Evolutionary conservation across 2,888 invertebrate genomes (phyloP).

Genomic region (Cabera pusaria): DNA sequence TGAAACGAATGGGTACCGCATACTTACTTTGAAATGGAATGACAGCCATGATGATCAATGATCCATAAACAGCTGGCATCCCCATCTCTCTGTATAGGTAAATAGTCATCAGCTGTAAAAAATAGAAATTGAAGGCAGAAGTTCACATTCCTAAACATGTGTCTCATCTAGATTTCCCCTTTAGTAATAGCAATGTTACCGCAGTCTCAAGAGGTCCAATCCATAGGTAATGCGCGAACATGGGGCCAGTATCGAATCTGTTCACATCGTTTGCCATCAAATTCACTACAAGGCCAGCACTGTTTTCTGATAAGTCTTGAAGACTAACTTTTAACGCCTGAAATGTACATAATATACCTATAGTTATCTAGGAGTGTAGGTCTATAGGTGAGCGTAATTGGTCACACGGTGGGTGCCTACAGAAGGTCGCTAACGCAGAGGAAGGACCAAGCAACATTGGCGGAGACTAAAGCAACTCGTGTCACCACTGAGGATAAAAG

Average conservation of each 20-base stretch:
- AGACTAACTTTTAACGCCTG: conserved; percentile 71
- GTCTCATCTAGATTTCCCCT: no score
- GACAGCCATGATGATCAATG: conserved; percentile 68
- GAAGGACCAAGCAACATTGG: no score
- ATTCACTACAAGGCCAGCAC: conserved; percentile 80
- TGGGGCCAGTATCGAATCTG: conserved; percentile 87
- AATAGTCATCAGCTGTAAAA: conserved; percentile 62
- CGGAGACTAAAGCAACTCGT: no score
- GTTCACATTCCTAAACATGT: no score
- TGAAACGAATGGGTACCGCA: no score
- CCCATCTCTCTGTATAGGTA: conserved; percentile 83
- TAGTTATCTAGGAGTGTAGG: no score
- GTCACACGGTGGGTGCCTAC: no score
- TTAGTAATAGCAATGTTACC: conserved; percentile 56
- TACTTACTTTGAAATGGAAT: conserved; percentile 77
- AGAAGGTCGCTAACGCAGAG: no score
- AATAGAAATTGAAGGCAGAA: background rate
- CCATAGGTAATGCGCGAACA: conserved; percentile 89
- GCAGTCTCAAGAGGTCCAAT: conserved; percentile 88
- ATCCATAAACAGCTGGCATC: conserved; percentile 78
- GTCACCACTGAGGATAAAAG: no score
- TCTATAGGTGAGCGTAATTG: no score
- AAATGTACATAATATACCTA: conserved; percentile 21
- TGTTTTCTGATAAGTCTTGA: conserved; percentile 67
- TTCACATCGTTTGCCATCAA: conserved; percentile 90